Conservation (phyloP, 2,113 vertebrate species). For the Sus scrofa region T2T-Sscrofa CM000828.6:66812501-66813000, state of each 20-base stretch:
- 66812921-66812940: background rate
- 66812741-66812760: background rate
- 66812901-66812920: background rate
- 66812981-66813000: background rate
- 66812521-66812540: accelerated
- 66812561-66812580: background rate
- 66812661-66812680: background rate
- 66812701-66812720: background rate
- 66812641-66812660: background rate
- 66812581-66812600: too few relatives aligned
- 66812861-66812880: background rate
- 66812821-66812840: background rate
- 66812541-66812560: background rate
- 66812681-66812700: background rate
- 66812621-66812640: background rate
- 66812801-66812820: too few relatives aligned
- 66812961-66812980: background rate
- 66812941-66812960: background rate
- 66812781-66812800: background rate
- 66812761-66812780: background rate
- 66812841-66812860: background rate
- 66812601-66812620: background rate
- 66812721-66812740: background rate
- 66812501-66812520: background rate
- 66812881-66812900: too few relatives aligned